Evolutionary conservation across 2,888 invertebrate genomes (phyloP), one percentile per base, ranked within the genome.

Genomic region (Heterodera filipjevi): DNA sequence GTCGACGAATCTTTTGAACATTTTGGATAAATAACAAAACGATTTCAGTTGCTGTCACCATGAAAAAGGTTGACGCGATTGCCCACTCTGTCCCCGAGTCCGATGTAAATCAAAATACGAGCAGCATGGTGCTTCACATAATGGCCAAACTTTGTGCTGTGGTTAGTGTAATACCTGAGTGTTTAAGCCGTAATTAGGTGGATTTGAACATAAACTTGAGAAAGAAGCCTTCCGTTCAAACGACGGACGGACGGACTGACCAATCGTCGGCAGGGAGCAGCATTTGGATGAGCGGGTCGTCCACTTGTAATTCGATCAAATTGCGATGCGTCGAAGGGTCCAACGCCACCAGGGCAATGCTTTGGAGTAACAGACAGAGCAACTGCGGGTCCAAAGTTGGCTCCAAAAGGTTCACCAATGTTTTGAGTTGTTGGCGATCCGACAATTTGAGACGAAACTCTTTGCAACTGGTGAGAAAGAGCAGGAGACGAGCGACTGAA

Each of bases 381-480:
- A 93, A 90, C 91, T 93, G 92, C 92, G 93, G 93, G 85, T 93
- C 93, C 84, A 92, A 91, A 71, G 92, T 92, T 22, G 92, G 92
- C 85, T 93, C 92, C 68, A 93, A 89, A 22, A 92, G 91, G 79
- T 92, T 91, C 10, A 92, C 91, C 71, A 93, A 88, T 66, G 92
- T 91, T 84, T 92, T 91, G 71, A 92, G 89, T 82, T 92, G 92
- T 19, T 92, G 92, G 81, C 92, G 91, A 80, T 91, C 91, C 75
- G 92, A 90, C 39, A 93, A 89, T 82, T 91, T 90, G 79, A 90
- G 90, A 83, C 92, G 92, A 79, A 92, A 92, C 76, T 90, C 90
- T 72, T 91, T 90, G 77, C 90, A 83, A 78, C 77, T 92, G 81
- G 91, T 91, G 90, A 92, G 91, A 86, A 92, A 92, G 39, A 92